A percentile compares a stretch with the other conserved stretches of the same genome.
phyloP scores from a whole-genome alignment of 2,888 invertebrate genomes.

The Allacma fusca region DNA sequence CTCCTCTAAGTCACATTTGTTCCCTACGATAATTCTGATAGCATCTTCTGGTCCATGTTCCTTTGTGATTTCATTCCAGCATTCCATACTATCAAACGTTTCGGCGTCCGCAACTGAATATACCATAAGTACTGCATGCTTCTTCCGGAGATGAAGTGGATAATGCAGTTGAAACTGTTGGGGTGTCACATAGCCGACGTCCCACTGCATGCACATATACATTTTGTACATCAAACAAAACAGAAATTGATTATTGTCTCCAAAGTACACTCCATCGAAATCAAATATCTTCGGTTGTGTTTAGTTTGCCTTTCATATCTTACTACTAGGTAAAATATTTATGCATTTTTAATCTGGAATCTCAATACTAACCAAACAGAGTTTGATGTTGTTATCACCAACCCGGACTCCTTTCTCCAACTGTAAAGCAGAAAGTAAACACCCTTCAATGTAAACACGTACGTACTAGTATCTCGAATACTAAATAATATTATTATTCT shows the following conservation, averaged over 20 bases:
- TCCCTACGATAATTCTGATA: conserved; percentile 5
- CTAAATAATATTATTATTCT: too few relatives aligned
- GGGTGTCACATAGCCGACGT: not conserved
- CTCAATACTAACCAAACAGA: not conserved
- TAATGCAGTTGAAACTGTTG: not conserved
- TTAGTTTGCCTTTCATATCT: too few relatives aligned
- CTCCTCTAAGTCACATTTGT: conserved; percentile 23
- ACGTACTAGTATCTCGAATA: too few relatives aligned
- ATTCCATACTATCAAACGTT: not conserved
- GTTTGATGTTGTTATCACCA: not conserved
- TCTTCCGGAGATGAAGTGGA: not conserved
- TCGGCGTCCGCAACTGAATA: not conserved
- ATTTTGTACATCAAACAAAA: too few relatives aligned
- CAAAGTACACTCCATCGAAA: too few relatives aligned
- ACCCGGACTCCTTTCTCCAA: not conserved
- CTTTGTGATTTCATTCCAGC: not conserved
- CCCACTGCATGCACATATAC: not conserved
- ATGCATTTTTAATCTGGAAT: too few relatives aligned
- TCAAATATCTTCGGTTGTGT: too few relatives aligned
- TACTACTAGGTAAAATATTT: too few relatives aligned
- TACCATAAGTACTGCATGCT: not conserved
- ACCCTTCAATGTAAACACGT: too few relatives aligned
- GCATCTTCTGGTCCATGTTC: not conserved
- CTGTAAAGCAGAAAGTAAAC: not conserved
- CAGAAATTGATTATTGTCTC: too few relatives aligned